Conservation (phyloP, 2,797 vertebrate species). For the Sebastes ruberrimus region DNA sequence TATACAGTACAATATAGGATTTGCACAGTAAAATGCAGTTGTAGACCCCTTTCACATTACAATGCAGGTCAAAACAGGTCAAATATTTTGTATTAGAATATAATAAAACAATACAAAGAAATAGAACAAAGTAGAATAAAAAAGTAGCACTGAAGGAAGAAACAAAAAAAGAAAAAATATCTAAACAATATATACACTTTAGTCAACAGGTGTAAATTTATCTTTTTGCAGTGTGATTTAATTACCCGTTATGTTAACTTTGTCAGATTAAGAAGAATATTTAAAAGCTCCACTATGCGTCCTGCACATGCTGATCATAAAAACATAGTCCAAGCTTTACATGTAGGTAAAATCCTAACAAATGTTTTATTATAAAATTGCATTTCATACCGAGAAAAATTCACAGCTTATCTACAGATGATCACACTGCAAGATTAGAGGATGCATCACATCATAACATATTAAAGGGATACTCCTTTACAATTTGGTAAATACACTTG, state of each 20-base stretch:
- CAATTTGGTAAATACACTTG: constrained; percentile 7
- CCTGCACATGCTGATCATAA: not conserved
- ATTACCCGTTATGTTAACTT: not conserved
- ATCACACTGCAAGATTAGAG: not conserved
- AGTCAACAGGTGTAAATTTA: not conserved
- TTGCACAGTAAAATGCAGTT: not conserved
- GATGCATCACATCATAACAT: not conserved
- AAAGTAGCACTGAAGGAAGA: not conserved
- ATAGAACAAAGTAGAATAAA: not conserved
- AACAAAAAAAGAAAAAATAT: not conserved
- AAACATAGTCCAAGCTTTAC: too few relatives aligned
- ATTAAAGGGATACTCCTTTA: not conserved
- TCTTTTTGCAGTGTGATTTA: not conserved
- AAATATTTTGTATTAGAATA: not conserved
- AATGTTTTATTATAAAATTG: not conserved
- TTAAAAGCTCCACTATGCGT: not conserved
- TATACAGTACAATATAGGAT: not conserved
- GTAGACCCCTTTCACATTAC: rapidly evolving
- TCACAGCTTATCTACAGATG: not conserved
- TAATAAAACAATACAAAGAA: not conserved
- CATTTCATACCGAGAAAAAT: not conserved
- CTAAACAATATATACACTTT: not conserved
- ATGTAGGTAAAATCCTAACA: not conserved
- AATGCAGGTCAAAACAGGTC: not conserved
- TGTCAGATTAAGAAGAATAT: not conserved